phyloP scores from a whole-genome alignment of 2,888 invertebrate genomes.

The Brachycybe producta region DNA sequence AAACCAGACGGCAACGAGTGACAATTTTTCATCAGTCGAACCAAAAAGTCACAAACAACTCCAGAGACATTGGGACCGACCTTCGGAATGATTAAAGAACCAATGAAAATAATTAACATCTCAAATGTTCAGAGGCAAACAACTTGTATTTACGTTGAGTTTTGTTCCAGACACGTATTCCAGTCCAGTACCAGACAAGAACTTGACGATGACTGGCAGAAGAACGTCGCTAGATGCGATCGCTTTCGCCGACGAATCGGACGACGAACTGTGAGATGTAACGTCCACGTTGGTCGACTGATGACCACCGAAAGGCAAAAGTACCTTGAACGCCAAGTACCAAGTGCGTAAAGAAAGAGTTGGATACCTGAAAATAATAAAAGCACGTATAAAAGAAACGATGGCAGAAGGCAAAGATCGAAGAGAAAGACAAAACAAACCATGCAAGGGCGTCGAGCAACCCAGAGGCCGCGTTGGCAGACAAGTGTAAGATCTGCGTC shows the following conservation, averaged over 20 bases:
- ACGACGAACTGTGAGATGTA: too few species aligned
- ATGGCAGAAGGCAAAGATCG: neutral
- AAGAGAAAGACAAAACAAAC: constrained; percentile 27
- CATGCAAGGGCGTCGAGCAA: constrained; percentile 52
- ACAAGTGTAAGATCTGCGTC: constrained; percentile 49
- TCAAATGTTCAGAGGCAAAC: neutral
- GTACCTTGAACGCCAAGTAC: constrained; percentile 61
- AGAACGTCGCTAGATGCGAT: constrained; percentile 13
- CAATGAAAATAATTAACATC: too few species aligned
- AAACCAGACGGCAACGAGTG: constrained; percentile 47
- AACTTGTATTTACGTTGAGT: constrained; percentile 10
- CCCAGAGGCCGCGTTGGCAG: constrained; percentile 49
- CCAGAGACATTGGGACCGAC: constrained; percentile 64
- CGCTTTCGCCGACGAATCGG: constrained; percentile 7
- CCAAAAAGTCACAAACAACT: constrained; percentile 54
- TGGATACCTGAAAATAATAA: constrained; percentile 41
- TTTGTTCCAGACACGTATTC: constrained; percentile 7
- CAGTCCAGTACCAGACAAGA: constrained; percentile 15
- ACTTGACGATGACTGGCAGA: constrained; percentile 16
- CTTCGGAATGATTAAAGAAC: constrained; percentile 40
- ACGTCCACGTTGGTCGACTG: neutral
- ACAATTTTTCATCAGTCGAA: constrained; percentile 39
- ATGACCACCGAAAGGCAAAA: constrained; percentile 29
- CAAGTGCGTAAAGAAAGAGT: constrained; percentile 59
- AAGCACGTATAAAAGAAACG: constrained; percentile 4